Evolutionary conservation across 2,113 vertebrate species (phyloP).

Genomic region (Urocitellus parryii): DNA sequence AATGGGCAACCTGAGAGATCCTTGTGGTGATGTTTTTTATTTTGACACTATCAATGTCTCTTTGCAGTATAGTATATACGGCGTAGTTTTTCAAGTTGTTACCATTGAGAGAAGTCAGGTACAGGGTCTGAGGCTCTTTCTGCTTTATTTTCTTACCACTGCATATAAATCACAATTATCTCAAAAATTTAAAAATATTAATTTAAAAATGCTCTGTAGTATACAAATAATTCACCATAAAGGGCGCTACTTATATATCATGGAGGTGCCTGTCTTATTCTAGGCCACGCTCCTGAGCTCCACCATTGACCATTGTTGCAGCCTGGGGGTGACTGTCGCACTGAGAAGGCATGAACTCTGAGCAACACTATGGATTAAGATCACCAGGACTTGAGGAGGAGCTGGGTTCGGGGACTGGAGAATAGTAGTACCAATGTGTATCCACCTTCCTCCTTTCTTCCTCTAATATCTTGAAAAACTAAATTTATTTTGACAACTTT

Average conservation of each 20-base stretch:
- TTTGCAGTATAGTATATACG: neutral
- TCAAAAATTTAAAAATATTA: neutral
- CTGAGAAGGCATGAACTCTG: neutral
- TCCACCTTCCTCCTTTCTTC: neutral
- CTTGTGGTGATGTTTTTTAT: neutral
- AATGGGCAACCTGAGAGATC: neutral
- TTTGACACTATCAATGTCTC: neutral
- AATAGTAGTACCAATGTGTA: neutral
- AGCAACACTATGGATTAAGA: neutral
- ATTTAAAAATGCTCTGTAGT: neutral
- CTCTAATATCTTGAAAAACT: conserved; percentile 1
- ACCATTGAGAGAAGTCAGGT: neutral
- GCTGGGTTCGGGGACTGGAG: neutral
- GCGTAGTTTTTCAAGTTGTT: neutral
- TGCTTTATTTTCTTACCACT: neutral
- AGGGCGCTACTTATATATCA: neutral
- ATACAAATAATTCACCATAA: neutral
- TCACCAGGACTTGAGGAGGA: neutral
- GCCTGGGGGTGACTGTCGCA: neutral
- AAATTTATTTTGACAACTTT: neutral
- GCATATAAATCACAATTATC: no score
- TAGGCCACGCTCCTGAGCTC: neutral
- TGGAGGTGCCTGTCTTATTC: neutral
- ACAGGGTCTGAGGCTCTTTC: neutral
- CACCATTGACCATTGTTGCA: neutral